These are phyloP conservation scores for Plutomurus gul DNA, from an alignment of 1,140 invertebrate genomes.

Conservation along the genomic window DNA sequence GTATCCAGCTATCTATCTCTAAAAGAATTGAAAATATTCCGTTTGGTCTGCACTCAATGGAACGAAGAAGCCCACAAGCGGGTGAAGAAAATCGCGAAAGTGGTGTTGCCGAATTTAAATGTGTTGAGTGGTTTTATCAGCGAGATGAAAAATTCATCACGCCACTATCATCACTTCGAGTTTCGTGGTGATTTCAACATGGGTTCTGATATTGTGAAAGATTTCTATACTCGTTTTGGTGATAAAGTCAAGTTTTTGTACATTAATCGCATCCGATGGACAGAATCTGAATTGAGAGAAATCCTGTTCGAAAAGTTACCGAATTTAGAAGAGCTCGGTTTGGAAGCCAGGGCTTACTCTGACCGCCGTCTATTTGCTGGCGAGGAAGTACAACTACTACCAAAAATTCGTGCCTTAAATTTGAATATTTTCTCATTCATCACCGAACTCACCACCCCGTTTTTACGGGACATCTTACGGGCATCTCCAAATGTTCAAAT, in stretches of 20 bases:
- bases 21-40: conserved; percentile 30
- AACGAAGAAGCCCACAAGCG: conserved; percentile 27
- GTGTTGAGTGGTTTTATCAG: neutral
- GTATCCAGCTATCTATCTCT: conserved; percentile 25
- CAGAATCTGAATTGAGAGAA: conserved; percentile 17
- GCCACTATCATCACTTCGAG: conserved; percentile 9
- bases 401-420: conserved; percentile 35
- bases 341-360: conserved; percentile 38
- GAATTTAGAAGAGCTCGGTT: conserved; percentile 35
- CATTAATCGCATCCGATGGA: conserved; percentile 41
- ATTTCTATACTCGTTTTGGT: conserved; percentile 31
- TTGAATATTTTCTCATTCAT: conserved; percentile 41
- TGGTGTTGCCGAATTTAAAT: neutral
- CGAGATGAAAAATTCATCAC: neutral
- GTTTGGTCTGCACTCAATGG: conserved; percentile 36
- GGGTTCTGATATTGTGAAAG: neutral
- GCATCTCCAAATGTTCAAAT: conserved; percentile 36
- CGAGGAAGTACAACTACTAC: conserved; percentile 13
- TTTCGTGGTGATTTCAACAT: conserved; percentile 37
- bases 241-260: conserved; percentile 23
- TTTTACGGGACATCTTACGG: conserved; percentile 35
- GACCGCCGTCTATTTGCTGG: conserved; percentile 35
- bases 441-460: conserved; percentile 37
- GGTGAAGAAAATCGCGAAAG: conserved; percentile 16
- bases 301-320: conserved; percentile 35